Evolutionary conservation across 2,113 vertebrate species (phyloP), one percentile per base, ranked within the genome.

Genomic region (Phalacrocorax carbo): DNA sequence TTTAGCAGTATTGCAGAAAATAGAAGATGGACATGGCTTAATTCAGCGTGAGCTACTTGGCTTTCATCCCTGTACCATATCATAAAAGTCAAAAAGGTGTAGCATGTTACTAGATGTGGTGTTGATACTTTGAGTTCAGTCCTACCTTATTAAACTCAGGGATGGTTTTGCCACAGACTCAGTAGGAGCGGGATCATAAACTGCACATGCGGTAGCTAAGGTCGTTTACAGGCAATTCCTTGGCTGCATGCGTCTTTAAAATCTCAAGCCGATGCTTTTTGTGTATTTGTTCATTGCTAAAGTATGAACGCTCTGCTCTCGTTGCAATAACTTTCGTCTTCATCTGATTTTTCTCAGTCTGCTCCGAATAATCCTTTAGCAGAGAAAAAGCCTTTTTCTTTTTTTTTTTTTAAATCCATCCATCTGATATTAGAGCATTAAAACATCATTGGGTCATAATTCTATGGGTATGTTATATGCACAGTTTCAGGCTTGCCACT

Each of bases 61-160:
- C 22, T 82, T 38, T 60, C 26, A 57, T 44, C 26, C 32, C 27
- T 54, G 10, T 6, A 20, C 16, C 15, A 13, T 14, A 42, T 13
- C 51, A 61, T 12, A 42, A 7, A 42, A 26, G 15, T 16, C 8
- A 7, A 1, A 48, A 68, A 72, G 23, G 5, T 16, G 29, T 65
- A 68, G 27, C 34, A 27, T 1, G 5, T 17, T 42, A 7, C 0
- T 8, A 75, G 30, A 20, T 13, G 23, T 52, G 7, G 23, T 1
- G 1, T 5, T 18, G 58, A 64, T 27, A 38, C 19, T 21, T 51
- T 2, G 0, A 68, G 40, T 21, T 69, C 27, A 19, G 48, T 38
- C 11, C 30, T 36, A 76, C 23, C 8, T 26, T 6, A 13, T 9
- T n/a, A 40, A 86, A 48, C 18, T 40, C 58, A 8, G n/a, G 57